Evolutionary conservation across 2,797 vertebrate species (phyloP).

Genomic region (Amniataba percoides): DNA sequence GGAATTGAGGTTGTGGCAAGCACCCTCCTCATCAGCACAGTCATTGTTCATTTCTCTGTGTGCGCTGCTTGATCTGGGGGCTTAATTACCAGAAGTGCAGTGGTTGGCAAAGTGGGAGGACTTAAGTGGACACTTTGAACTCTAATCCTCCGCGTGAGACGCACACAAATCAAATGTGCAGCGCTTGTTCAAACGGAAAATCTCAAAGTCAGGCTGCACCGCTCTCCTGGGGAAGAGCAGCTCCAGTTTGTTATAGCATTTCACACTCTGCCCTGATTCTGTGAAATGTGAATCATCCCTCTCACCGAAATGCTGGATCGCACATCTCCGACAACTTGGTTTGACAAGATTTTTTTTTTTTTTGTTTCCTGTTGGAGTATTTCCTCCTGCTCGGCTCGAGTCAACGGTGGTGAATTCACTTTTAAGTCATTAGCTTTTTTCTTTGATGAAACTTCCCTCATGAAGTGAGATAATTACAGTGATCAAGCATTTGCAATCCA

Average conservation of each 20-base stretch:
- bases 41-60: slow-evolving; percentile 79
- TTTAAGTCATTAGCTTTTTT: slow-evolving; percentile 47
- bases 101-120: slow-evolving; percentile 79
- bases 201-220: slow-evolving; percentile 67
- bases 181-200: slow-evolving; percentile 74
- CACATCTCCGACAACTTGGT: slow-evolving; percentile 52
- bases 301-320: slow-evolving; percentile 62
- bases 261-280: slow-evolving; percentile 75
- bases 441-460: slow-evolving; percentile 47
- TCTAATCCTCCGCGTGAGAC: slow-evolving; percentile 79
- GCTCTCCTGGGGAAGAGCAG: slow-evolving; percentile 67
- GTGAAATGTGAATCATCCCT: slow-evolving; percentile 76
- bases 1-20: slow-evolving; percentile 70
- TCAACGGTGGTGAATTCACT: slow-evolving; percentile 43
- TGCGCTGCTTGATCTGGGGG: slow-evolving; percentile 76
- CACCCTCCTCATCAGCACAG: slow-evolving; percentile 78
- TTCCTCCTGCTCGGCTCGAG: slow-evolving; percentile 12
- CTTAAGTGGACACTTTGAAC: slow-evolving; percentile 85
- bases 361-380: slow-evolving; percentile 47
- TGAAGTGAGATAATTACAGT: slow-evolving; percentile 65
- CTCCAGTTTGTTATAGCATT: slow-evolving; percentile 71
- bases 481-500: slow-evolving; percentile 66
- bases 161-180: slow-evolving; percentile 80
- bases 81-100: slow-evolving; percentile 84
- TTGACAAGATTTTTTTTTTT: slow-evolving; percentile 44